phyloP scores from a whole-genome alignment of 2,113 vertebrate species.

The Agapornis roseicollis region DNA sequence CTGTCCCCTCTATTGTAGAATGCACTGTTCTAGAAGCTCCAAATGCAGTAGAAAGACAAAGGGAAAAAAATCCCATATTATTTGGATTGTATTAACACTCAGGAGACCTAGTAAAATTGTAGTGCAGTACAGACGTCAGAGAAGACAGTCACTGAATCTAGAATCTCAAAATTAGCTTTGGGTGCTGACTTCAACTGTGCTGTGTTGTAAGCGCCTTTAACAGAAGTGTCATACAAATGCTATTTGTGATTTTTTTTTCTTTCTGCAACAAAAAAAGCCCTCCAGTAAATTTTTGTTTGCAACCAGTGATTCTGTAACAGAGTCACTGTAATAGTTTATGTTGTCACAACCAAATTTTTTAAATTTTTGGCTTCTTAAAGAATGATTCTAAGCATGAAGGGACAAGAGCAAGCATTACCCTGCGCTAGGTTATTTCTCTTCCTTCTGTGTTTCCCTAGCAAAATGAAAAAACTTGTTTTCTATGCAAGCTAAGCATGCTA shows the following conservation, averaged over 20 bases:
- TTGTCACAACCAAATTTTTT: not conserved
- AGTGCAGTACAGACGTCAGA: not conserved
- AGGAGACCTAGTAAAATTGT: not conserved
- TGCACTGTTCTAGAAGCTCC: not conserved
- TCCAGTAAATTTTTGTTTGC: not conserved
- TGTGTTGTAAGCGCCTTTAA: not conserved
- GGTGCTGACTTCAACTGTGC: not conserved
- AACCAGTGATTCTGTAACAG: not conserved
- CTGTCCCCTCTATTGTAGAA: not conserved
- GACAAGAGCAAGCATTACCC: not conserved
- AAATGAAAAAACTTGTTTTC: not conserved
- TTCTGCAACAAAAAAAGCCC: not conserved
- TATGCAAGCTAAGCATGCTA: not conserved
- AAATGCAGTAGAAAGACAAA: not conserved
- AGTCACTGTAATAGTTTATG: not conserved
- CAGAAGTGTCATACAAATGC: not conserved
- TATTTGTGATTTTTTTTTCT: not conserved
- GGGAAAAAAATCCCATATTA: not conserved
- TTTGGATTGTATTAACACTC: not conserved
- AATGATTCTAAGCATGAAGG: not conserved
- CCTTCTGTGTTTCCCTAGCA: not conserved
- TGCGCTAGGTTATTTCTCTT: not conserved
- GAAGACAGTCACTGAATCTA: not conserved
- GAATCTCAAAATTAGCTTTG: not conserved
- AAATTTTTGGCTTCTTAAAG: not conserved